Conservation (phyloP, 1,140 invertebrate species). For the Trachelipus rathkii region DNA sequence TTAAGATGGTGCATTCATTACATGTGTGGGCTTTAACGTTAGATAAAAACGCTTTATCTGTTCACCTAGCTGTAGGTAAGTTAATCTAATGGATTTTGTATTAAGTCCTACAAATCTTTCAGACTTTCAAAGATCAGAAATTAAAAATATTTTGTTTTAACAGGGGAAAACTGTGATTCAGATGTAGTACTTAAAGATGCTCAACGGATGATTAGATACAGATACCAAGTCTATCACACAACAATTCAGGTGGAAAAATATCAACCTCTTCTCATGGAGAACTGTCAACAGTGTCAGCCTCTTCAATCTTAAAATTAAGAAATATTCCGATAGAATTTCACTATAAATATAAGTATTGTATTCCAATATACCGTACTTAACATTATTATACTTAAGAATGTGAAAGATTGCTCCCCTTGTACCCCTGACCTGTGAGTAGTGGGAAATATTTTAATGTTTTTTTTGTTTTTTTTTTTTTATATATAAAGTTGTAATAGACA, state of each 20-base stretch:
- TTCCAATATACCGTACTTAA: too few species aligned
- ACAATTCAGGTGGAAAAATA: constrained; percentile 97
- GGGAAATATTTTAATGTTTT: too few species aligned
- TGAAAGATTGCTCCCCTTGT: too few species aligned
- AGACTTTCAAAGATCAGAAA: too few species aligned
- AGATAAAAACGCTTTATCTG: constrained; percentile 64
- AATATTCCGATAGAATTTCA: too few species aligned
- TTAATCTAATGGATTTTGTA: constrained; percentile 2
- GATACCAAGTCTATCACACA: constrained; percentile 92
- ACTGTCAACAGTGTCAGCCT: constrained; percentile 79
- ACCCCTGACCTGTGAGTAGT: too few species aligned
- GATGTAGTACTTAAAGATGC: constrained; percentile 78
- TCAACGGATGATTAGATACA: constrained; percentile 74
- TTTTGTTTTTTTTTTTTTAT: too few species aligned
- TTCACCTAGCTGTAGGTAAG: constrained; percentile 69
- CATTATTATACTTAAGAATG: too few species aligned
- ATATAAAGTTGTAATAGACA: too few species aligned
- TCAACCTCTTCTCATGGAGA: constrained; percentile 75
- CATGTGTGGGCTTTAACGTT: constrained; percentile 76
- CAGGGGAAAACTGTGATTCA: constrained; percentile 60
- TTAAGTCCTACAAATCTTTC: too few species aligned
- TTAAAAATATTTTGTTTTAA: too few species aligned
- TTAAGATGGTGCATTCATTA: constrained; percentile 70
- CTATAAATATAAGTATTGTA: too few species aligned
- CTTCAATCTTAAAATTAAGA: neutral